Evolutionary conservation across 2,113 vertebrate species (phyloP), one percentile per base, ranked within the genome.

Genomic region (Microcebus tavaratra): DNA sequence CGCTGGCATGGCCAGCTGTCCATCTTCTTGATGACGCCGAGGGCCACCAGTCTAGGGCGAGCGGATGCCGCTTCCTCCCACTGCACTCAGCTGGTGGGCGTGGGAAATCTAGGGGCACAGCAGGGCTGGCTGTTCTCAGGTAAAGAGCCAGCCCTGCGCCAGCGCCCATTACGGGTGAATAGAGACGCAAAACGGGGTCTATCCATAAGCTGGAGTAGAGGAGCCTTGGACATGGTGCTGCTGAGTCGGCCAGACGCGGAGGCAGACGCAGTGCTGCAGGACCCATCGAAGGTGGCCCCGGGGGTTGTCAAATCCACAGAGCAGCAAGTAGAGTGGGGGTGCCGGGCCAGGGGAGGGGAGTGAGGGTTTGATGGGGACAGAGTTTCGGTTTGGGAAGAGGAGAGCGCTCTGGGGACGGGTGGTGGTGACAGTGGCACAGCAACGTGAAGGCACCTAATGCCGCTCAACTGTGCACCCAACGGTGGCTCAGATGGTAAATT

Each of bases 191-290:
- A 17, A 12, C 1, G 34, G 6, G 1, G 5, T 34, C 5, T 50
- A 0, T 25, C 27, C 68, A 1, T 29, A 5, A 13, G 0, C 1
- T 1, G 55, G 80, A 34, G 2, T 17, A 11, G 63, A 6, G 1
- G 5, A 8, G 6, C 53, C 27, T 5, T 29, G 20, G 14, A 6
- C 3, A 8, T 8, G 1, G 23, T 2, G 34, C 68, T 6, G 31
- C 55, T 21, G 79, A 83, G 27, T 4, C 8, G 8, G 63, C 65
- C 29, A 4, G 89, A 5, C 76, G 31, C 2, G 1, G 4, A 79
- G 89, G 36, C 5, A 3, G 1, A 3, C 0, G 4, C 68, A 0
- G 6, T 2, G 2, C 80, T 18, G 42, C 25, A 2, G 5, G 8
- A 2, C 48, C 39, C 42, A 17, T 11, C 4, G 9, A 7, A 7